Evolutionary conservation across 2,113 vertebrate species (phyloP).

Genomic region (Petromus typicus): DNA sequence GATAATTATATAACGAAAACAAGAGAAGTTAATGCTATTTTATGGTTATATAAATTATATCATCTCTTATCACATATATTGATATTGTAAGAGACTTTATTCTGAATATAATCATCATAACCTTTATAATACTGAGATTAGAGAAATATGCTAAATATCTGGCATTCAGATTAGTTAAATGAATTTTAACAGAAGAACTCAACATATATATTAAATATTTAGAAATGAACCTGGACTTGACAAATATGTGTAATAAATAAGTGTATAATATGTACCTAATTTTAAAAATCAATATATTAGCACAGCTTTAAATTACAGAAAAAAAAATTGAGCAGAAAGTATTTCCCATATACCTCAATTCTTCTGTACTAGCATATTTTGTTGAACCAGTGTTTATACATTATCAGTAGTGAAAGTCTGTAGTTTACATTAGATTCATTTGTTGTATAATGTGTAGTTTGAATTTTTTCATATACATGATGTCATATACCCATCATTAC

Average conservation of each 20-base stretch:
- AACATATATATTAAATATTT: not conserved
- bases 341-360: not conserved
- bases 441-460: not conserved
- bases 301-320: conserved; percentile 11
- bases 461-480: not conserved
- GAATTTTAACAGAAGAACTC: not conserved
- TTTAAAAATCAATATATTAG: conserved; percentile 8
- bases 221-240: not conserved
- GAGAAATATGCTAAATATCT: conserved; percentile 36
- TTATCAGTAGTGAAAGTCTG: not conserved
- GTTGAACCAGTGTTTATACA: not conserved
- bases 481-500: not conserved
- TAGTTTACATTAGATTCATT: not conserved
- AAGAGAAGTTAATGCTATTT: conserved; percentile 15
- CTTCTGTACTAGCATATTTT: not conserved
- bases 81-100: not conserved
- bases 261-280: not conserved
- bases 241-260: conserved; percentile 18
- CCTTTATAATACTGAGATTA: not conserved
- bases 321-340: not conserved
- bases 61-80: not conserved
- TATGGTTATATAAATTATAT: conserved; percentile 18
- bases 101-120: not conserved
- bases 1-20: conserved; percentile 6
- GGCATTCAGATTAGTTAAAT: not conserved